Base-by-base conservation (phyloP, 1,140 invertebrate species). In the Tribolium madens region DNA sequence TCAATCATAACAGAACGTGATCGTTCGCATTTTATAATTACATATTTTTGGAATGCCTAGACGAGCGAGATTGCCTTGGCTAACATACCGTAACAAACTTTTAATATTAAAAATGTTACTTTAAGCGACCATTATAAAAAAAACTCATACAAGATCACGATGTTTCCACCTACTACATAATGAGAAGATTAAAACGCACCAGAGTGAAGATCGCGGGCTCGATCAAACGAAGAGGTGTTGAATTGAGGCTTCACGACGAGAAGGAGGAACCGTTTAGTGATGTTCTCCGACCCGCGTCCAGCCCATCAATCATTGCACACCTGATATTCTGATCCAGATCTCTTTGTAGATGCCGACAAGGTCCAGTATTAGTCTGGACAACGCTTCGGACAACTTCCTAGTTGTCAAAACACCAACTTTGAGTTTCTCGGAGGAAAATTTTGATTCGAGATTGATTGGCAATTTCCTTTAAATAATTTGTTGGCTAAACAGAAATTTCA, bases 271-370 rank as follows among this genome's bases (percentile, higher is more conserved):
- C 81, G 78, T 81, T 81, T 82, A 82, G 78, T 76, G 78, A 48
- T 79, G 60, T 78, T 70, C 73, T 73, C 74, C 64, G 76, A 73
- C 75, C 72, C 42, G 52, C 26, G 78, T 79, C 76, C 78, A 53
- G 75, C 80, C 80, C 81, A 82, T 82, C 81, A 81, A 82, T 82
- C 81, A 81, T 78, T 79, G 77, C 69, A 79, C 79, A 82, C 80
- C 80, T 79, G 81, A 81, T 82, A 81, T 79, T 79, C 77, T 75
- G 80, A 82, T 81, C 80, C 78, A 80, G 81, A 80, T 81, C 77
- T 78, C 81, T 82, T 82, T 82, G 79, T 77, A 48, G 36, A 47
- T 33, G 69, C 53, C 53, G 53, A 60, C 53, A 60, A 10, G 9
- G 18, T 60, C 53, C 53, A 60, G 26, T 21, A 60, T 60, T 26